Conservation (phyloP, 2,113 vertebrate species). For the Microcebus tavaratra region DNA sequence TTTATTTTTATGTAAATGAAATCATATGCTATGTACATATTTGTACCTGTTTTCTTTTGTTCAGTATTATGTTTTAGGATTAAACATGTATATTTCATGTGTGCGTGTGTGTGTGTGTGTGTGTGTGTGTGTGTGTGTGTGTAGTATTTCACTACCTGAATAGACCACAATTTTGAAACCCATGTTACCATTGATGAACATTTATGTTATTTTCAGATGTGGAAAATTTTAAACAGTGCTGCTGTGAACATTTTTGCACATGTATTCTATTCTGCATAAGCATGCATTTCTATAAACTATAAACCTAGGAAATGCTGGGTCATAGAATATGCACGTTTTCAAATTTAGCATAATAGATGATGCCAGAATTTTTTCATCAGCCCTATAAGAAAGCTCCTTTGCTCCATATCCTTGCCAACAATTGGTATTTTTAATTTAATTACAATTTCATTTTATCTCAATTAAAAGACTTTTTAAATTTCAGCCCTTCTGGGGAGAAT, state of each 20-base stretch:
- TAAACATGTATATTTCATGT: neutral
- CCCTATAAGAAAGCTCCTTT: neutral
- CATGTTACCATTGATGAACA: neutral
- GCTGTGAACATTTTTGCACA: neutral
- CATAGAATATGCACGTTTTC: neutral
- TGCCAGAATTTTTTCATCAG: neutral
- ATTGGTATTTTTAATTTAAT: conserved; percentile 30
- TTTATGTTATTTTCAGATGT: neutral
- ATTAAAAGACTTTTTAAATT: neutral
- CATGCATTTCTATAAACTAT: neutral
- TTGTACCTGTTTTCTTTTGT: neutral
- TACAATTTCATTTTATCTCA: conserved; percentile 43
- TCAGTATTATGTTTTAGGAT: neutral
- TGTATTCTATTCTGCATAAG: neutral
- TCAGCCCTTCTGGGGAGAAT: neutral
- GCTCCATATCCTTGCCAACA: neutral
- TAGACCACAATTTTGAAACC: neutral
- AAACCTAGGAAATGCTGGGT: neutral
- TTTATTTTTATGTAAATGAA: neutral
- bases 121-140: neutral
- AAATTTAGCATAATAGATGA: neutral
- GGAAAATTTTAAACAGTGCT: neutral
- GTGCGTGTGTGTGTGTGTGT: neutral
- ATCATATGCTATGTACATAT: neutral
- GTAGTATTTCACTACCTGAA: neutral